Conservation (phyloP, 2,888 invertebrate species). For the Hydraecia micacea region DNA sequence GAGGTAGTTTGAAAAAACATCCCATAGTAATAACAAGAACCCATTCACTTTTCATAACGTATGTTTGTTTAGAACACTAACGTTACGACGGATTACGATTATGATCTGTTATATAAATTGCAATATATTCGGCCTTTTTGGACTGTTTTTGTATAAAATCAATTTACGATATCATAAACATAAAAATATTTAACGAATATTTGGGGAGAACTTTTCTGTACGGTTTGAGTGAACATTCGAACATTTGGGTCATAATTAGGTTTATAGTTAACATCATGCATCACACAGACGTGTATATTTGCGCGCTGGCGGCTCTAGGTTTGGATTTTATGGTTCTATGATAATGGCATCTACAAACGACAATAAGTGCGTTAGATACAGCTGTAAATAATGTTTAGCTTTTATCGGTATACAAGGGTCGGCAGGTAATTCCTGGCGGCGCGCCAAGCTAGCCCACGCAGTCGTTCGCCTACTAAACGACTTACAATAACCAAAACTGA, state of each 20-base stretch:
- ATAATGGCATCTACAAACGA: constrained; percentile 74
- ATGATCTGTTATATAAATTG: constrained; percentile 58
- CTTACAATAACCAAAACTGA: constrained; percentile 66
- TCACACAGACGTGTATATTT: constrained; percentile 65
- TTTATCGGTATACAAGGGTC: constrained; percentile 87
- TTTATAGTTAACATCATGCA: constrained; percentile 50
- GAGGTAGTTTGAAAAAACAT: constrained; percentile 39
- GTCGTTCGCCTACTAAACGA: constrained; percentile 74
- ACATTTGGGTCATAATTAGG: constrained; percentile 29
- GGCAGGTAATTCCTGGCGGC: constrained; percentile 87
- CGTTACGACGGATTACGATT: constrained; percentile 42
- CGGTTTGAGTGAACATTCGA: constrained; percentile 22
- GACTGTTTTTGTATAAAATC: constrained; percentile 44
- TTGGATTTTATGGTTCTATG: constrained; percentile 65
- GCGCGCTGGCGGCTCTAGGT: constrained; percentile 56
- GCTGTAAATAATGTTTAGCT: constrained; percentile 86
- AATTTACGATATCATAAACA: constrained; percentile 46
- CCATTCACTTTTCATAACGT: constrained; percentile 49
- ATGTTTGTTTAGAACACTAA: constrained; percentile 53
- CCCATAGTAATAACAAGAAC: constrained; percentile 44
- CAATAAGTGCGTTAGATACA: constrained; percentile 81
- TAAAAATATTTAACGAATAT: constrained; percentile 38
- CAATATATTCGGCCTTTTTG: constrained; percentile 40
- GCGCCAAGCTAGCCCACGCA: constrained; percentile 85
- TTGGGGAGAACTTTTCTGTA: constrained; percentile 24